Evolutionary conservation across 2,797 vertebrate genomes (phyloP).

Genomic region (Mus minutoides): DNA sequence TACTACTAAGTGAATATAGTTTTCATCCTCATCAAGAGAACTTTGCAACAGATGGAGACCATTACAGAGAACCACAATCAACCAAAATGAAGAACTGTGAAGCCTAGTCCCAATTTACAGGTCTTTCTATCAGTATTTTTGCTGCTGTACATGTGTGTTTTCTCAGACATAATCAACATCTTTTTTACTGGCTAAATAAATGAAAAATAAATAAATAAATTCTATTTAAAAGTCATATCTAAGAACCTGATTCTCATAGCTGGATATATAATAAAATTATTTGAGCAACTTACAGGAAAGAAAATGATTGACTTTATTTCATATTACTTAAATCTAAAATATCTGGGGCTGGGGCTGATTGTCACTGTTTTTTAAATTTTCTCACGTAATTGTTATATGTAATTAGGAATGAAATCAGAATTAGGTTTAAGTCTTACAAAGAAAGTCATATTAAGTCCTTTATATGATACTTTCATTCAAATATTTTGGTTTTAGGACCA

Average conservation of each 20-base stretch:
- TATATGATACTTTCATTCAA: neutral
- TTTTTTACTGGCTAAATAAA: neutral
- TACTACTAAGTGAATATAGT: no score
- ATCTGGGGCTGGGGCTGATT: neutral
- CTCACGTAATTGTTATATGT: neutral
- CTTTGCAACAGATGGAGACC: neutral
- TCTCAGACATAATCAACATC: neutral
- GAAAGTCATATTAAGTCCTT: neutral
- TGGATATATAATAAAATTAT: neutral
- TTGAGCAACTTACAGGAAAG: neutral
- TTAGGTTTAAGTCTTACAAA: neutral
- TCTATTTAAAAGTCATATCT: neutral
- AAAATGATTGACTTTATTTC: neutral
- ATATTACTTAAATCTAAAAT: neutral
- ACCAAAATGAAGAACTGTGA: neutral
- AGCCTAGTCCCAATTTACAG: neutral
- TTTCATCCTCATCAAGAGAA: neutral
- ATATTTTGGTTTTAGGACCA: neutral
- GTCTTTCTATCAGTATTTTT: neutral
- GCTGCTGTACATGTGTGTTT: neutral
- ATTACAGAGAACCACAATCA: neutral
- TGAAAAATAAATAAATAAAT: neutral
- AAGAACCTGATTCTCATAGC: neutral
- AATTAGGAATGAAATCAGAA: neutral
- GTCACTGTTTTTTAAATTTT: neutral